Percentiles rank a stretch among this genome's conserved stretches.
phyloP scores from a whole-genome alignment of 2,113 vertebrate species.

The Cairina moschata region DNA sequence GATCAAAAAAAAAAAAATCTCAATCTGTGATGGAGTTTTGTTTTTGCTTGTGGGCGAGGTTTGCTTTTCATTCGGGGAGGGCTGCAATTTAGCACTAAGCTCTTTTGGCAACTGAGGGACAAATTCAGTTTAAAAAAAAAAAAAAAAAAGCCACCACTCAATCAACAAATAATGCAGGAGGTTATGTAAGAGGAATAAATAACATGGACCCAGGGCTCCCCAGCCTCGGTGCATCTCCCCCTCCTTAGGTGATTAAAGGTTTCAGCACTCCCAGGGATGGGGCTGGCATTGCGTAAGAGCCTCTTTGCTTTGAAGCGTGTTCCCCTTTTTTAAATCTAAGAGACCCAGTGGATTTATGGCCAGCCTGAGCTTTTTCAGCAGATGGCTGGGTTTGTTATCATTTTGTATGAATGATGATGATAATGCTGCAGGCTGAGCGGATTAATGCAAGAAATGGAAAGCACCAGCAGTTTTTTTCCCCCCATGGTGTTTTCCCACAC shows the following conservation, averaged over 20 bases:
- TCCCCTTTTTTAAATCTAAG: conserved; percentile 55
- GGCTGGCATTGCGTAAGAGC: conserved; percentile 56
- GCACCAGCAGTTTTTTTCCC: neutral
- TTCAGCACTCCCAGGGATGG: conserved; percentile 57
- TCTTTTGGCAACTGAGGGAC: conserved; percentile 32
- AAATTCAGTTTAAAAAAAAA: neutral
- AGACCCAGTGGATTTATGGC: conserved; percentile 34
- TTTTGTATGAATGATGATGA: conserved; percentile 13
- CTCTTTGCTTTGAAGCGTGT: conserved; percentile 44
- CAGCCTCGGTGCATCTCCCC: neutral
- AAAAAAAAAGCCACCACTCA: neutral
- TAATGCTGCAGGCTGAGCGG: conserved; percentile 31
- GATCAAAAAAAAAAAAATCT: conserved; percentile 40
- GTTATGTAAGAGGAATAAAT: conserved; percentile 70
- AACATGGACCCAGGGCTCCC: conserved; percentile 43
- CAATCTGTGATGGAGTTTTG: conserved; percentile 35
- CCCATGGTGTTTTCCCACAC: neutral
- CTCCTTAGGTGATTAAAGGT: conserved; percentile 72
- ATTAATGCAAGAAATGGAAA: conserved; percentile 37
- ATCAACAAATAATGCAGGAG: conserved; percentile 42
- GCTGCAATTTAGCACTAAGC: conserved; percentile 52
- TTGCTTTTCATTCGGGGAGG: conserved; percentile 37
- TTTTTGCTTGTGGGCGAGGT: neutral
- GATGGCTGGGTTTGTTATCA: conserved; percentile 30
- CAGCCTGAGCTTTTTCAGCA: conserved; percentile 18